Conservation (phyloP, 1,140 invertebrate species). For the Mizuhopecten yessoensis region DNA sequence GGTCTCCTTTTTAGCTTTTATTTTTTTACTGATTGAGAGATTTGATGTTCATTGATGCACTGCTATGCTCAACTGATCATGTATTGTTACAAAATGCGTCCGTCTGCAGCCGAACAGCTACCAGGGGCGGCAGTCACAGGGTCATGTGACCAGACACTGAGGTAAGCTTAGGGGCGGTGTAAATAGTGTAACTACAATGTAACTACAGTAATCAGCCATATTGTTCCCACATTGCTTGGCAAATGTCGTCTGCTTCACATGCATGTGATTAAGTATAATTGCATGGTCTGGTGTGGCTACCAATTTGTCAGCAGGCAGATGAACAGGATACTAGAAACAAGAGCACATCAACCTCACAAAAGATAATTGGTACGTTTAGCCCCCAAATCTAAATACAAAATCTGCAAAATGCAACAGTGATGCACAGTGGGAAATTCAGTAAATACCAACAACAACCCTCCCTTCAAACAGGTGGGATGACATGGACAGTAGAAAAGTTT, state of each 20-base stretch:
- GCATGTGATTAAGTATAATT: slow-evolving; percentile 9
- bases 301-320: not conserved
- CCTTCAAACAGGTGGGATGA: no score
- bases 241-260: not conserved
- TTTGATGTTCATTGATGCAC: not conserved
- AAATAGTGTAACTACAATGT: not conserved
- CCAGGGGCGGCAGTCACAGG: not conserved
- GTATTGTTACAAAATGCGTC: not conserved
- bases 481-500: no score
- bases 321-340: not conserved
- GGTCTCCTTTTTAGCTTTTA: not conserved
- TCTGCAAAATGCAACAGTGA: no score
- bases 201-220: not conserved
- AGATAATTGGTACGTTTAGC: no score
- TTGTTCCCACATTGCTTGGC: not conserved
- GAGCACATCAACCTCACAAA: no score
- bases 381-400: no score
- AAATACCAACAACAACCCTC: no score
- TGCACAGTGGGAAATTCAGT: no score
- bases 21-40: not conserved
- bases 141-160: not conserved
- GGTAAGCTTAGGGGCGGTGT: not conserved
- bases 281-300: not conserved
- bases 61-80: not conserved
- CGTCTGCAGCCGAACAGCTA: not conserved